phyloP scores from a whole-genome alignment of 2,113 vertebrate genomes.

The Gopherus evgoodei region DNA sequence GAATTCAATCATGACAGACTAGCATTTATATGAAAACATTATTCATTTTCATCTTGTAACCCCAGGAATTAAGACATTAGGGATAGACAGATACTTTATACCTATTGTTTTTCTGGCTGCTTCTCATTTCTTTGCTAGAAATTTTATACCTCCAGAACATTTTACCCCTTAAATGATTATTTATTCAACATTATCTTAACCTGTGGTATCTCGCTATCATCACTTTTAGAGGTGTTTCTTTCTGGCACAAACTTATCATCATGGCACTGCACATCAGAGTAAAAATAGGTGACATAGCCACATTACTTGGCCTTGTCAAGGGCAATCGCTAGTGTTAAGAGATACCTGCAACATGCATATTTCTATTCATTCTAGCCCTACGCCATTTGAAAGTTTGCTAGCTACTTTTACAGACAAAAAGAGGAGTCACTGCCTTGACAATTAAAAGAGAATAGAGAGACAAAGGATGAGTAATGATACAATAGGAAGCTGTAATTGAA shows the following conservation, averaged over 20 bases:
- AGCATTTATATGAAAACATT: not conserved
- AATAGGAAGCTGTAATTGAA: not conserved
- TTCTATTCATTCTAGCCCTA: not conserved
- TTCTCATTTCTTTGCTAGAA: not conserved
- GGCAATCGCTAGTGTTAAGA: not conserved
- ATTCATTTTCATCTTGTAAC: not conserved
- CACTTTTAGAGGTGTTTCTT: not conserved
- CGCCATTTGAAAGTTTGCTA: not conserved
- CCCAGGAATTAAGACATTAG: not conserved
- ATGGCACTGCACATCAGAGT: not conserved
- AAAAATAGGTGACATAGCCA: not conserved
- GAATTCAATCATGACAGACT: not conserved
- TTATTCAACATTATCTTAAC: not conserved
- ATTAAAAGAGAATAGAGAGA: not conserved
- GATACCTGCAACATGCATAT: not conserved
- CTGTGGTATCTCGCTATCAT: not conserved
- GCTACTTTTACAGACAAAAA: not conserved
- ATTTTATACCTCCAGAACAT: not conserved
- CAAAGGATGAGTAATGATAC: not conserved
- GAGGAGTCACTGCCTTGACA: not conserved
- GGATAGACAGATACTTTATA: fast-evolving
- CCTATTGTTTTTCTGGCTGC: not conserved
- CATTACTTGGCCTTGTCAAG: not conserved
- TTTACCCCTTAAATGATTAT: not conserved
- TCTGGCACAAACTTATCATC: not conserved